Base-by-base conservation (phyloP, 1,140 invertebrate species). In the Drosophila pseudoananassae region DNA sequence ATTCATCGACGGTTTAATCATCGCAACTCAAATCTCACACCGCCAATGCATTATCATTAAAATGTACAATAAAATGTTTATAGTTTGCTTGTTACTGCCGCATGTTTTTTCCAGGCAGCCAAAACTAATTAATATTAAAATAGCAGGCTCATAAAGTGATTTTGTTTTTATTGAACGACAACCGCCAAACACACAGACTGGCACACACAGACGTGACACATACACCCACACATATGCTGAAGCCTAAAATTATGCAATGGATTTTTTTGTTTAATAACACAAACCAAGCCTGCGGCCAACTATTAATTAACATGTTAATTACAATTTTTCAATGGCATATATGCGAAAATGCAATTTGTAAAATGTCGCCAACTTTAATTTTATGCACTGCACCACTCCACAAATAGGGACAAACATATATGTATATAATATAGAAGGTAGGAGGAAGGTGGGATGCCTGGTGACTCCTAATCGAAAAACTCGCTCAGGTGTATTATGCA, bases 281-380 rank as follows among this genome's bases (percentile, higher is more conserved):
- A 57, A 60, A 51, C 61, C 55, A 40, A n/a, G 46, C 83, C 56
- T n/a, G 31, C 56, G 71, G 83, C 71, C 1, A 83, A 88, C 83
- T 88, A 87, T 87, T 87, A 87, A 87, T 87, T 89, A 87, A 88
- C 83, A 87, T 87, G 84, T 88, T 87, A 87, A 87, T 87, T 87
- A 87, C 83, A 88, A 68, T 63, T 88, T 88, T 83, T 73, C 77
- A 81, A 54, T 76, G 82, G 64, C 66, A 83, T 87, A 83, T 83
- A 87, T 82, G 40, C 25, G 59, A 70, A 82, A 83, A 88, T 87
- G 78, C 58, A 83, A 87, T 89, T 87, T 76, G 56, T 76, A 72
- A 88, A 83, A 87, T 87, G 83, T 87, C 84, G 76, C 71, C 71
- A 79, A 65, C 83, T 78, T 88, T 88, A 87, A 87, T 87, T 87